phyloP scores from a whole-genome alignment of 2,113 vertebrate species.

The Mustela lutreola region DNA sequence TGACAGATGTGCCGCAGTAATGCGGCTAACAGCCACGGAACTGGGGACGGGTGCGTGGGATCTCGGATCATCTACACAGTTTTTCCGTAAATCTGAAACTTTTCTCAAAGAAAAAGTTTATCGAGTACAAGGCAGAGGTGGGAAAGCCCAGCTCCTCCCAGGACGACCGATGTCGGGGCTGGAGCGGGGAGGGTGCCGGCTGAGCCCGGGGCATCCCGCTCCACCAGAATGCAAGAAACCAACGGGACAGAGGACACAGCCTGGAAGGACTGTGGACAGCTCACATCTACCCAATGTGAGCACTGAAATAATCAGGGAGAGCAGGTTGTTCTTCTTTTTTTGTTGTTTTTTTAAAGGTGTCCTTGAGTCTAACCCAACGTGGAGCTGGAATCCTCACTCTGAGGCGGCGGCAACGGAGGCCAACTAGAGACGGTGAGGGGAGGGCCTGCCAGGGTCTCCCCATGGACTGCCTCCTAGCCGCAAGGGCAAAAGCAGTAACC shows the following conservation, averaged over 20 bases:
- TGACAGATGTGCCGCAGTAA: not conserved
- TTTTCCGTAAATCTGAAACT: not conserved
- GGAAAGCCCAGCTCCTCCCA: not conserved
- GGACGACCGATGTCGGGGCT: rapidly evolving
- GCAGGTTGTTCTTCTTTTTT: not conserved
- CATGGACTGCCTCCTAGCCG: not conserved
- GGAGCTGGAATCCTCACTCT: not conserved
- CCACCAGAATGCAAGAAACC: not conserved
- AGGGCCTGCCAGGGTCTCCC: not conserved
- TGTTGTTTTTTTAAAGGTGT: not conserved
- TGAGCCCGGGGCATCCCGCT: not conserved
- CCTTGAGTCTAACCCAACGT: not conserved
- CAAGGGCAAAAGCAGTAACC: not conserved
- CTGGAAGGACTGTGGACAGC: not conserved
- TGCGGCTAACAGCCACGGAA: rapidly evolving
- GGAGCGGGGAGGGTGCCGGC: not conserved
- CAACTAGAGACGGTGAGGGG: rapidly evolving
- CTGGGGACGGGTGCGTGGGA: rapidly evolving
- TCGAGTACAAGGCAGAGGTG: not conserved
- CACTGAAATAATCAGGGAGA: not conserved
- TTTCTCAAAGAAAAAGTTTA: not conserved
- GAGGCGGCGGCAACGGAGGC: not conserved
- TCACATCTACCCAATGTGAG: too few relatives aligned
- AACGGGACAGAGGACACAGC: not conserved
- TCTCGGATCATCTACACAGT: not conserved